Conservation (phyloP, 2,113 vertebrate species). For the Camelus bactrianus region DNA sequence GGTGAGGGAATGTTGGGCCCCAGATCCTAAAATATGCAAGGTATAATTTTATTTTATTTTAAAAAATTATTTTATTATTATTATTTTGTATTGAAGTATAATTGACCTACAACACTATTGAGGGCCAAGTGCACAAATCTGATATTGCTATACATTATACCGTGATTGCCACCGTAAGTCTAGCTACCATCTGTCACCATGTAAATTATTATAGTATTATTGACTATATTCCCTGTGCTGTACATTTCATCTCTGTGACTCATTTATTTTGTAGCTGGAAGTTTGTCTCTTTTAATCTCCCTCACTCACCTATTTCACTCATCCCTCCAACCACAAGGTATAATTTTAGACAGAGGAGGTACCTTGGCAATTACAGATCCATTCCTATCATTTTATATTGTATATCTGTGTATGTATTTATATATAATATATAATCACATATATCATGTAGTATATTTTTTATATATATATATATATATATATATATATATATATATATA, state of each 20-base stretch:
- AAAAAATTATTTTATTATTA: neutral
- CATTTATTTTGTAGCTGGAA: neutral
- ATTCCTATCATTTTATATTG: neutral
- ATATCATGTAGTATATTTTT: neutral
- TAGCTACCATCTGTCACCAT: neutral
- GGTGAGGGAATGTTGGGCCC: neutral
- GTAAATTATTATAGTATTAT: neutral
- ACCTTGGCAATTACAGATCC: neutral
- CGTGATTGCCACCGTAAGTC: neutral
- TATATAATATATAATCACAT: neutral
- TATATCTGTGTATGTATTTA: neutral
- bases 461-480: neutral
- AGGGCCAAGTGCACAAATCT: neutral
- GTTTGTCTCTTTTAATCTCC: neutral
- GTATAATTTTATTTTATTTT: neutral
- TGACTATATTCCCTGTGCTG: neutral
- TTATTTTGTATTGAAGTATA: neutral
- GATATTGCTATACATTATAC: neutral
- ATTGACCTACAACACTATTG: neutral
- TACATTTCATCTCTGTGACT: neutral
- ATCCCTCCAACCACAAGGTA: neutral
- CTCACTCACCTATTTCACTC: neutral
- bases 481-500: neutral
- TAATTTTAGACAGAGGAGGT: constrained; percentile 23
- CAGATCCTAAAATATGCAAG: constrained; percentile 40